Evolutionary conservation across 2,888 invertebrate genomes (phyloP), one percentile per base, ranked within the genome.

Genomic region (Penaeus monodon): DNA sequence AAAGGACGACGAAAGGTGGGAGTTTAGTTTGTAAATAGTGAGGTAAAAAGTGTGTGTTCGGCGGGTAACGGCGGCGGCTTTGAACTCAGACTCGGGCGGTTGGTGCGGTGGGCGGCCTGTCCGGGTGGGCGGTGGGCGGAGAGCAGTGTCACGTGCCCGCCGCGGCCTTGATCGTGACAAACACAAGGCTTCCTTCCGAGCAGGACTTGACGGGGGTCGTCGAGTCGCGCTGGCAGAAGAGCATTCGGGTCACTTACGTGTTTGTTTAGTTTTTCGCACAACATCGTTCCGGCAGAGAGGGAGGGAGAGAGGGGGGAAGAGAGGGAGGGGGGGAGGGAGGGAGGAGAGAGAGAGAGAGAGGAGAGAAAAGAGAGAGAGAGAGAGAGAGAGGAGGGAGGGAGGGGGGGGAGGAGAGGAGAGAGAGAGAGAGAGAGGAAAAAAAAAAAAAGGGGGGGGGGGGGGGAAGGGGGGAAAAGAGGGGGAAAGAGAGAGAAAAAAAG

Each of bases 21-120:
- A 70, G 81, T 81, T 81, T 81, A 57, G 66, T 81, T 81, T 81
- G 81, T 81, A 81, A 81, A 81, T 81, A 81, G 57, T 70, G 49
- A 3, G 22, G 70, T 57, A 44, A 70, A 68, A 68, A 27, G 70
- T 38, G 44, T 81, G 33, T 81, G 81, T 81, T 81, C 70, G 81
- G 81, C 44, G 68, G 70, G 81, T 20, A 70, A 29, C 44, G 81
- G 81, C 44, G 57, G 33, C 22, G 70, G 27, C 81, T 68, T 49
- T 76, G 22, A 57, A 49, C 44, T 33, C 38, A n/a, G 38, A 33
- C 70, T 70, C 33, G 70, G 70, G 17, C 29, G 70, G 22, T 27
- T 70, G 70, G 33, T 70, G 17, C 29, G 70, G 27, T 70, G 70
- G 27, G 33, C 24, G 22, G 27, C 17, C 1, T 70, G 70, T 20